Conservation (phyloP, 2,888 invertebrate species). For the Drosophila paranaensis region DNA sequence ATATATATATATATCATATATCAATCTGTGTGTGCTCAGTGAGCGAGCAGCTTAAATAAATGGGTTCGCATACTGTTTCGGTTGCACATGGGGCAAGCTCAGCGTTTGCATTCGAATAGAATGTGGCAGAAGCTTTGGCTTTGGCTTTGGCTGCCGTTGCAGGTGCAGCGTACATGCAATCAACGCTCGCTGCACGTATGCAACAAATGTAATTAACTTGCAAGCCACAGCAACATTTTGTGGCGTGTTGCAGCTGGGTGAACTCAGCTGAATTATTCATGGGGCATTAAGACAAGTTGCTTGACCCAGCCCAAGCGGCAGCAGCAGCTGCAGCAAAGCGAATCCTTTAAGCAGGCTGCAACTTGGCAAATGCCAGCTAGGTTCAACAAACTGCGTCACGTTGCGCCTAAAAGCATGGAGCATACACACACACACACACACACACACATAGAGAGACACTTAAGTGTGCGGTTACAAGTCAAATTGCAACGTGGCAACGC, state of each 20-base stretch:
- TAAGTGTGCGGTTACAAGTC: slow-evolving; percentile 75
- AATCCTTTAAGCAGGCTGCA: slow-evolving; percentile 47
- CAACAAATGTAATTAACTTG: slow-evolving; percentile 76
- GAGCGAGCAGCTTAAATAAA: slow-evolving; percentile 26
- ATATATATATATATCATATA: not conserved
- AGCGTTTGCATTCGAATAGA: slow-evolving; percentile 50
- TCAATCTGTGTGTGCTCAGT: not conserved
- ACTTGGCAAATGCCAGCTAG: slow-evolving; percentile 26
- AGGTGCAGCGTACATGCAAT: slow-evolving; percentile 55
- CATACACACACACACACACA: slow-evolving; percentile 28
- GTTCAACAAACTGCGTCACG: slow-evolving; percentile 77
- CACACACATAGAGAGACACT: slow-evolving; percentile 27
- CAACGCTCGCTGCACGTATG: slow-evolving; percentile 64
- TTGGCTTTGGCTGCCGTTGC: slow-evolving; percentile 2
- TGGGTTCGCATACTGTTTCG: slow-evolving; percentile 22
- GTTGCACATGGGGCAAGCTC: slow-evolving; percentile 9
- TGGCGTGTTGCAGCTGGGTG: slow-evolving; percentile 41
- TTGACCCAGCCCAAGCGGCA: slow-evolving; percentile 42
- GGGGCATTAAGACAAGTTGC: slow-evolving; percentile 65
- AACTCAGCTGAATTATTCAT: slow-evolving; percentile 70
- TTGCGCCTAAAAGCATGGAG: slow-evolving; percentile 77
- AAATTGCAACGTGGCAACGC: slow-evolving; percentile 64
- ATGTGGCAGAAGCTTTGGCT: slow-evolving; percentile 24
- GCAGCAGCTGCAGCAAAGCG: slow-evolving; percentile 5
- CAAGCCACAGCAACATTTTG: slow-evolving; percentile 50